These are phyloP conservation scores for Neostethus bicornis DNA, from an alignment of 2,797 vertebrate species.

Conservation along the genomic window DNA sequence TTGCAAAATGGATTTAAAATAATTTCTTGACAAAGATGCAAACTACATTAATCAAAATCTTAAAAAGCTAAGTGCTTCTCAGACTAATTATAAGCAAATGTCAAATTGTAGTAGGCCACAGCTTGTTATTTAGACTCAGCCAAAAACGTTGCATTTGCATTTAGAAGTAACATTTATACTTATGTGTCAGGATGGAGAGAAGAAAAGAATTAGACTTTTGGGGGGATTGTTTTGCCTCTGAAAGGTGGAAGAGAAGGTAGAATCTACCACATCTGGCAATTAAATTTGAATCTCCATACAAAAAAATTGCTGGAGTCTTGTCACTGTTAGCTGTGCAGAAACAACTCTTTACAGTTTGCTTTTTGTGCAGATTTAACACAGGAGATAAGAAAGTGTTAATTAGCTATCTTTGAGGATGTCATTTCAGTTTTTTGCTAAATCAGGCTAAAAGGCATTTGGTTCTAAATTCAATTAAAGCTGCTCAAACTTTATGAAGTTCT, in stretches of 20 bases:
- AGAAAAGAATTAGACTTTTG: not conserved
- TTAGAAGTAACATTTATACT: not conserved
- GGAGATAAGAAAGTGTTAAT: slow-evolving; percentile 28
- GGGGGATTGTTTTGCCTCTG: slow-evolving; percentile 2
- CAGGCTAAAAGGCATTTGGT: slow-evolving; percentile 9
- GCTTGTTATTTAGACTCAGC: not conserved
- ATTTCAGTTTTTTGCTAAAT: slow-evolving; percentile 20
- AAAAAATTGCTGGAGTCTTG: slow-evolving; percentile 14
- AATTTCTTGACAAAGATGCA: not conserved
- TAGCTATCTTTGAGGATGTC: slow-evolving; percentile 19
- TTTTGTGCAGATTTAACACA: slow-evolving; percentile 26
- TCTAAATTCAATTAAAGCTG: slow-evolving; percentile 2
- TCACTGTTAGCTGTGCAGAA: slow-evolving; percentile 8
- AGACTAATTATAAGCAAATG: not conserved
- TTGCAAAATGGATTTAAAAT: not conserved
- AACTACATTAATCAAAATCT: not conserved
- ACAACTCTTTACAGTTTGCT: slow-evolving; percentile 24
- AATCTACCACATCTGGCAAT: slow-evolving; percentile 7
- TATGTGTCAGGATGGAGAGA: not conserved
- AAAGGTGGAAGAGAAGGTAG: not conserved
- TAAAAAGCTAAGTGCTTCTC: not conserved
- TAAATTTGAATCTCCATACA: slow-evolving; percentile 10
- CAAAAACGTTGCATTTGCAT: not conserved
- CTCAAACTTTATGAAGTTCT: not conserved
- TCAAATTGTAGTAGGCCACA: not conserved